These are phyloP conservation scores for Ameiurus melas DNA, from an alignment of 2,113 vertebrate genomes.

Conservation along the genomic window DNA sequence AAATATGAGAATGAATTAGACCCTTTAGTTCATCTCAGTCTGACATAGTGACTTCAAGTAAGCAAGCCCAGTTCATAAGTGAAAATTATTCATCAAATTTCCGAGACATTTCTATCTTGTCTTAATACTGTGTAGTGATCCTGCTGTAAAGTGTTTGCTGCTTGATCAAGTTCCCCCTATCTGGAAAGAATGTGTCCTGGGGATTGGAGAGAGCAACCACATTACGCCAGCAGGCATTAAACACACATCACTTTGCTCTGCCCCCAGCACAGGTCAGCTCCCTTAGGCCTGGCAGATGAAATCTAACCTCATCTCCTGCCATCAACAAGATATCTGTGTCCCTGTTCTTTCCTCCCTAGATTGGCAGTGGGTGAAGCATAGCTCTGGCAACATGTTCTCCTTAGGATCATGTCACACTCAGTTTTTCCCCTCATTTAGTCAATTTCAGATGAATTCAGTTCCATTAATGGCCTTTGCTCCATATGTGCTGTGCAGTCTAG, in stretches of 20 bases:
- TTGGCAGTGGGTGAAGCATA: slow-evolving; percentile 6
- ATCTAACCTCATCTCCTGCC: slow-evolving; percentile 44
- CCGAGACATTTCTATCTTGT: slow-evolving; percentile 28
- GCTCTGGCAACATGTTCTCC: slow-evolving; percentile 29
- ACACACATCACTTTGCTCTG: slow-evolving; percentile 55
- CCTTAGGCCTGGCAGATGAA: slow-evolving; percentile 45
- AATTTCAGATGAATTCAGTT: slow-evolving; percentile 27
- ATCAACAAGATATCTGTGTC: slow-evolving; percentile 54
- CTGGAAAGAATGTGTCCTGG: slow-evolving; percentile 64
- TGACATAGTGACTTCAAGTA: not conserved
- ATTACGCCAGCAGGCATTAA: slow-evolving; percentile 65
- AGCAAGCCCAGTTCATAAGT: slow-evolving; percentile 1
- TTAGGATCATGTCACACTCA: slow-evolving; percentile 32
- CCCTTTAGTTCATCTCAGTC: not conserved
- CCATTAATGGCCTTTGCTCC: not conserved
- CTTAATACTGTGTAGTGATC: slow-evolving; percentile 20
- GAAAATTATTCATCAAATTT: slow-evolving; percentile 19
- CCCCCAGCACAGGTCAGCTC: slow-evolving; percentile 14
- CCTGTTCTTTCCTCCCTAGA: slow-evolving; percentile 23
- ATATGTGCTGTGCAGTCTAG: not conserved
- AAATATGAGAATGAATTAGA: not conserved
- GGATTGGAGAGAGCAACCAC: slow-evolving; percentile 61
- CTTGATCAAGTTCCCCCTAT: slow-evolving; percentile 36
- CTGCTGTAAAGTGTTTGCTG: slow-evolving; percentile 7
- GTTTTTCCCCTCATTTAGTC: slow-evolving; percentile 29